A percentile compares a stretch with the other conserved stretches of the same genome.
Evolutionary conservation across 2,113 vertebrate species (phyloP).

Genomic region (Glaucidium brasilianum): DNA sequence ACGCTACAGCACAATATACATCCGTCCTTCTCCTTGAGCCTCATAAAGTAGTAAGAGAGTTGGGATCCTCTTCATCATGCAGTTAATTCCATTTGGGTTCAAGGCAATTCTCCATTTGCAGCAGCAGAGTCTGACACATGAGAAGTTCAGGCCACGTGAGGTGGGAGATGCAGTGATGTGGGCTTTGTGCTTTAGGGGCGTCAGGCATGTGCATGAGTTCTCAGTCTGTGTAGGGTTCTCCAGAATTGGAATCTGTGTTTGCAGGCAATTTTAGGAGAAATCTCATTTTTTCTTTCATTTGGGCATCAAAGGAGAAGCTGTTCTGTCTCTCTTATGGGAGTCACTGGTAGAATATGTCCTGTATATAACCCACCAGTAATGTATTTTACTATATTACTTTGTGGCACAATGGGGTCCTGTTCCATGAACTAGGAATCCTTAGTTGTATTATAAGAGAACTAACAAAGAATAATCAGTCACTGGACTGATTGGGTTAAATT

Average conservation of each 20-base stretch:
- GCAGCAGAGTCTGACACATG: neutral
- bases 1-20: neutral
- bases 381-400: neutral
- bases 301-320: neutral
- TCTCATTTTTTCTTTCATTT: neutral
- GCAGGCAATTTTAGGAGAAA: neutral
- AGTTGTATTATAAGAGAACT: neutral
- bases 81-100: neutral
- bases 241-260: neutral
- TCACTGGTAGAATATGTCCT: neutral
- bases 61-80: neutral
- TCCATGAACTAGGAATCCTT: neutral
- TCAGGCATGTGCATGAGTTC: rapidly evolving
- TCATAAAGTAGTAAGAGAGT: neutral
- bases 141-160: neutral
- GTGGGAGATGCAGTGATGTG: neutral
- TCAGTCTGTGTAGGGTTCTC: neutral
- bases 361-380: neutral
- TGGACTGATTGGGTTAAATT: neutral
- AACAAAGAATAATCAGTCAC: neutral
- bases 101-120: neutral
- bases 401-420: neutral
- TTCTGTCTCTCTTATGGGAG: neutral
- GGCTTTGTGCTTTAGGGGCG: neutral
- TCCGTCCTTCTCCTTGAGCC: neutral